A percentile compares a stretch with the other conserved stretches of the same genome.
Evolutionary conservation across 2,888 invertebrate genomes (phyloP).

Genomic region (Dolichopus griseipennis): DNA sequence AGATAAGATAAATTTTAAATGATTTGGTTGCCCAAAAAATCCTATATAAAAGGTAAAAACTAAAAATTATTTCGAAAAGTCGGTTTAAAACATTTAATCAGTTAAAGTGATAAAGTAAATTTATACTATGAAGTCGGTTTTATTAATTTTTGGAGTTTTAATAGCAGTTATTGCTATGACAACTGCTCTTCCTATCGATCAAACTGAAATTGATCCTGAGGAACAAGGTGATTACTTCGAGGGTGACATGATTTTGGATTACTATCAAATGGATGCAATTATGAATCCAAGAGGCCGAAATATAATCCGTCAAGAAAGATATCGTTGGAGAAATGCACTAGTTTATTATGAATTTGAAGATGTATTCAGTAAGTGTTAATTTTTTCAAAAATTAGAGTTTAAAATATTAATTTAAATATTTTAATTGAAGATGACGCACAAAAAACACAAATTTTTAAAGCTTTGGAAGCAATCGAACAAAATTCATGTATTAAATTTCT

Average conservation of each 20-base stretch:
- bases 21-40: no score
- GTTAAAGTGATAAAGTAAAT: no score
- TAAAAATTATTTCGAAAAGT: no score
- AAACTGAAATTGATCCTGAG: slow-evolving; percentile 50
- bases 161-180: neutral
- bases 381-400: no score
- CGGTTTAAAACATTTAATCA: no score
- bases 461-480: slow-evolving; percentile 62
- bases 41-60: no score
- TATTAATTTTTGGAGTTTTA: no score
- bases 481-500: slow-evolving; percentile 64
- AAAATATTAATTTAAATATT: neutral
- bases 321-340: slow-evolving; percentile 55
- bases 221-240: slow-evolving; percentile 64
- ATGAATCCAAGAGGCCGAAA: slow-evolving; percentile 42
- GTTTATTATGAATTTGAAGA: slow-evolving; percentile 59
- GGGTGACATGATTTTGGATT: slow-evolving; percentile 63
- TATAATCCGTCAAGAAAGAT: slow-evolving; percentile 48
- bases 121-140: no score
- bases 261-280: slow-evolving; percentile 22
- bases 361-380: slow-evolving; percentile 17
- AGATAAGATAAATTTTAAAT: no score
- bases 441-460: slow-evolving; percentile 52
- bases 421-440: slow-evolving; percentile 43
- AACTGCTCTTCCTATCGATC: neutral